Conservation (phyloP, 1,140 invertebrate species). For the Heliconius hewitsoni region DNA sequence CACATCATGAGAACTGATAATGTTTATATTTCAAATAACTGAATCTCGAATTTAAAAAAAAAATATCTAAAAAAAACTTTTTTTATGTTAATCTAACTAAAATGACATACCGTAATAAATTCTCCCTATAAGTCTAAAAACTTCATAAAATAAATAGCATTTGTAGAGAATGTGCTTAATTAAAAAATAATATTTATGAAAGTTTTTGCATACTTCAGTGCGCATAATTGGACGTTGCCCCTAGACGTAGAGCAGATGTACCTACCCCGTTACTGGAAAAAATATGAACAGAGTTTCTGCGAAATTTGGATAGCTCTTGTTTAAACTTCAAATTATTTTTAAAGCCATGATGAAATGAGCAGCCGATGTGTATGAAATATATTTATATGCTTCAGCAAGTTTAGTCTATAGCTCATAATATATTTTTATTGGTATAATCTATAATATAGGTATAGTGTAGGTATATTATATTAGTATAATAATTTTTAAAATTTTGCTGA, state of each 20-base stretch:
- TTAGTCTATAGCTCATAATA: not conserved
- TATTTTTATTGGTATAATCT: not conserved
- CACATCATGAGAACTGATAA: too few species aligned
- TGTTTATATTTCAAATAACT: too few species aligned
- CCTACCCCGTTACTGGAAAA: slow-evolving; percentile 21
- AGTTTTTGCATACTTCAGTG: slow-evolving; percentile 34
- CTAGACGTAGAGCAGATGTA: slow-evolving; percentile 31
- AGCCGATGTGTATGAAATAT: not conserved
- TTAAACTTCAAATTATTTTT: slow-evolving; percentile 4
- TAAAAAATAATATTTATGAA: slow-evolving; percentile 30
- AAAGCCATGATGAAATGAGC: not conserved
- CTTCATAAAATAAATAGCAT: slow-evolving; percentile 26
- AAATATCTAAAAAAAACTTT: not conserved
- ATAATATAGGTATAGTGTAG: not conserved
- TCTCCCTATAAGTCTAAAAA: slow-evolving; percentile 14
- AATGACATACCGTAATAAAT: slow-evolving; percentile 9
- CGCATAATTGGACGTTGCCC: slow-evolving; percentile 32
- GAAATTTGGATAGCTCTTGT: slow-evolving; percentile 15
- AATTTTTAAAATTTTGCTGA: too few species aligned
- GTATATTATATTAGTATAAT: too few species aligned
- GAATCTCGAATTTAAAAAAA: too few species aligned
- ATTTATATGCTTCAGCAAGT: not conserved
- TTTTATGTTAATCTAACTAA: not conserved
- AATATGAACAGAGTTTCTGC: slow-evolving; percentile 27
- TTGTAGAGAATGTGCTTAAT: slow-evolving; percentile 28